Evolutionary conservation across 2,888 invertebrate species (phyloP), one percentile per base, ranked within the genome.

Genomic region (Nycteola revayana): DNA sequence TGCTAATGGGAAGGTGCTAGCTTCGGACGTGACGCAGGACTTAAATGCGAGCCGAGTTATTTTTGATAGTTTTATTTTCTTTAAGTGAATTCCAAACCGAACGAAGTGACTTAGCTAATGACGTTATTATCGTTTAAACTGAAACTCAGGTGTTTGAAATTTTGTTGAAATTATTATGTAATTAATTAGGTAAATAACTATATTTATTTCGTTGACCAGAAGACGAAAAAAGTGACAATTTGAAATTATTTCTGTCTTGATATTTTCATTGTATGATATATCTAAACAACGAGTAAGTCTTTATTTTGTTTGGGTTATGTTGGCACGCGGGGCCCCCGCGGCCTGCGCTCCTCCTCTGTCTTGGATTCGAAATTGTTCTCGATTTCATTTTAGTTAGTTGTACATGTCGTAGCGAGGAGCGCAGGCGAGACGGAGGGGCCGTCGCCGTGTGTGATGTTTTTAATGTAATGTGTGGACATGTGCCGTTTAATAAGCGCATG

Each of bases 101-200:
- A 81, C 78, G 75, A 76, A 83, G 84, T 83, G 86, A 85, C 81
- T 79, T 80, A 77, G 82, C 78, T 70, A 78, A 83, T 78, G 83
- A 82, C 77, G 69, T 81, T 84, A 72, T 78, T 71, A 79, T 76
- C 68, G 75, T 83, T 82, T 77, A 66, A 74, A 70, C 72, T 66
- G 56, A 77, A 75, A 77, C 75, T 78, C 77, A 71, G 81, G 80
- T 87, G 85, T 86, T 82, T 85, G 78, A 84, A 79, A 78, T 82
- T 87, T 86, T 85, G 87, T 88, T 88, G 81, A 87, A 87, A 87
- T 88, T 86, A 87, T 86, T 87, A 83, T 84, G 77, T 87, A 86
- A 85, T 81, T 82, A 76, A 79, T 82, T 86, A 85, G 80, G 75
- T 82, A 76, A 74, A 79, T 79, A 65, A 58, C 80, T 84, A 87